Evolutionary conservation across 2,113 vertebrate genomes (phyloP).

Genomic region (Harpagus bidentatus): DNA sequence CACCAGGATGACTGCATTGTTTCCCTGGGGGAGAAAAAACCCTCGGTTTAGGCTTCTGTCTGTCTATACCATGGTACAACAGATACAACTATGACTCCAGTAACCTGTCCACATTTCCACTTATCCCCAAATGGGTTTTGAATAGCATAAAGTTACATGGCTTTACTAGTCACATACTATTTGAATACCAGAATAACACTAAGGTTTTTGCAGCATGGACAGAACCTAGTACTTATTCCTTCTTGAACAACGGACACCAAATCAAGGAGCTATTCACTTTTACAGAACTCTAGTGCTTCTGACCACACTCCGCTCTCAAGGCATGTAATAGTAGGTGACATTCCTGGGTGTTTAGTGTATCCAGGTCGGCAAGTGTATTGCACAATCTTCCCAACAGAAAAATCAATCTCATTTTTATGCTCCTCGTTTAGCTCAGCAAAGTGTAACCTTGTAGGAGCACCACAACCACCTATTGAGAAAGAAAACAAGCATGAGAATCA

Average conservation of each 20-base stretch:
- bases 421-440: slow-evolving; percentile 60
- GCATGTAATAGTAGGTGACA: slow-evolving; percentile 39
- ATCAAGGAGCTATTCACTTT: slow-evolving; percentile 67
- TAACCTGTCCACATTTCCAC: neutral
- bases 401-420: slow-evolving; percentile 29
- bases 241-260: neutral
- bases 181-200: neutral
- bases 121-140: neutral
- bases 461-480: slow-evolving; percentile 63
- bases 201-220: neutral
- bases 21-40: slow-evolving; percentile 27
- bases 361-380: slow-evolving; percentile 62
- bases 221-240: slow-evolving; percentile 14
- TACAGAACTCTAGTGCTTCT: slow-evolving; percentile 55
- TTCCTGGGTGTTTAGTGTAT: neutral
- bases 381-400: slow-evolving; percentile 62
- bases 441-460: slow-evolving; percentile 1
- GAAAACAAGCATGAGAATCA: neutral
- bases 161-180: slow-evolving; percentile 55
- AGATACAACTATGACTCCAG: neutral
- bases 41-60: neutral
- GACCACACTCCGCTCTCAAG: slow-evolving; percentile 58
- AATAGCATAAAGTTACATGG: neutral
- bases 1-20: slow-evolving; percentile 53
- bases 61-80: neutral